These are phyloP conservation scores for Adrianichthys oophorus DNA, from an alignment of 2,797 vertebrate genomes.

Conservation along the genomic window DNA sequence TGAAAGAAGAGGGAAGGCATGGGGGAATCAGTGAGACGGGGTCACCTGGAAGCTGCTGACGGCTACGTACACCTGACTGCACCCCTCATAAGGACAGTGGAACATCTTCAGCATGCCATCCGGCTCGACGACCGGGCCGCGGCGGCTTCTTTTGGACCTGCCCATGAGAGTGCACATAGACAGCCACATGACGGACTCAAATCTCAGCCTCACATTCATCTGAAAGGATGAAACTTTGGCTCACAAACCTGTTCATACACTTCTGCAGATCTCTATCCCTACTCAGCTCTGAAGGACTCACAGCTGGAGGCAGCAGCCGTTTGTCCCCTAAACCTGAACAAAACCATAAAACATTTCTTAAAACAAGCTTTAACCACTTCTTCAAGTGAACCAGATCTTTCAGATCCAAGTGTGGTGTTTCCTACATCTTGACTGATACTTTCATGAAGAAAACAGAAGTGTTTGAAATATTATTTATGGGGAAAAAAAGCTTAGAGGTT, in stretches of 20 bases:
- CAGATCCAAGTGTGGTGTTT: too few species aligned
- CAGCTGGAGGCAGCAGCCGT: conserved; percentile 64
- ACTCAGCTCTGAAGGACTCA: conserved; percentile 65
- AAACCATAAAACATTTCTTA: too few species aligned
- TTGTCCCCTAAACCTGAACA: conserved; percentile 64
- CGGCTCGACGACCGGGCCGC: conserved; percentile 81
- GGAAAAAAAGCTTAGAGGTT: too few species aligned
- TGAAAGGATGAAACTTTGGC: too few species aligned
- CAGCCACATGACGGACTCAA: background rate
- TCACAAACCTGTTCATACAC: conserved; percentile 64
- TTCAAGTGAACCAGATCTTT: too few species aligned
- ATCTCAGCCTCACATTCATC: too few species aligned
- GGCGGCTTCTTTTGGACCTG: conserved; percentile 81
- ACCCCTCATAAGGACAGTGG: conserved; percentile 90
- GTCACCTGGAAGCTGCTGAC: conserved; percentile 91
- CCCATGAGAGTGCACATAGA: conserved; percentile 31
- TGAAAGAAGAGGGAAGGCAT: background rate
- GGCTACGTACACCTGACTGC: conserved; percentile 88
- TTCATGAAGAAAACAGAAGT: too few species aligned
- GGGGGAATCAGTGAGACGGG: background rate
- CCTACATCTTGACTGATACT: too few species aligned
- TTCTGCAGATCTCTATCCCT: conserved; percentile 58
- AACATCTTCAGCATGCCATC: conserved; percentile 92
- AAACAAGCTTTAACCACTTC: too few species aligned
- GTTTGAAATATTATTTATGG: too few species aligned